Percentiles rank a stretch among this genome's conserved stretches.
Conservation (phyloP, 1,140 invertebrate genomes). For the Hesperophylax magnus region DNA sequence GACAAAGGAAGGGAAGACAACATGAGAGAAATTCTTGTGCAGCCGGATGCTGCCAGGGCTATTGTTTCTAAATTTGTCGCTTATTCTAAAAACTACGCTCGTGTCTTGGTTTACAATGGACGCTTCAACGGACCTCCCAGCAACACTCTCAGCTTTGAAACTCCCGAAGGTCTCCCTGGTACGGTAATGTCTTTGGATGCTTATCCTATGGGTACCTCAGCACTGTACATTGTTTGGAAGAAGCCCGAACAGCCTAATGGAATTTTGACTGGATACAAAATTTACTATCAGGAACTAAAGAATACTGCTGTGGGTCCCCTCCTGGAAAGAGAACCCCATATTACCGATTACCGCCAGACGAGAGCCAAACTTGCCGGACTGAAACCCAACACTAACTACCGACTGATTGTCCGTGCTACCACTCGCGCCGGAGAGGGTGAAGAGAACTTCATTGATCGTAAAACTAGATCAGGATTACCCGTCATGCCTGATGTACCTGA, state of each 20-base stretch:
- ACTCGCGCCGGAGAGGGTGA: constrained; percentile 89
- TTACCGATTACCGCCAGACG: constrained; percentile 82
- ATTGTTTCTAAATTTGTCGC: constrained; percentile 91
- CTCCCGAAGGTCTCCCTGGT: constrained; percentile 94
- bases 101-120: constrained; percentile 92
- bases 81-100: constrained; percentile 90
- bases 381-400: constrained; percentile 89
- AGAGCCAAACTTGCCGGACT: constrained; percentile 89
- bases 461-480: constrained; percentile 74
- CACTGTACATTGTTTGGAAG: constrained; percentile 92
- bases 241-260: constrained; percentile 95
- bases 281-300: constrained; percentile 89
- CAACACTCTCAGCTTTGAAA: constrained; percentile 86
- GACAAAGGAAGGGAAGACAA: constrained; percentile 83
- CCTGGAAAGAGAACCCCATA: constrained; percentile 81
- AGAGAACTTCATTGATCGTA: constrained; percentile 86
- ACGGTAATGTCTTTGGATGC: constrained; percentile 87
- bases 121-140: constrained; percentile 92
- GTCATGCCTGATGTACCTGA: constrained; percentile 81
- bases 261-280: constrained; percentile 91
- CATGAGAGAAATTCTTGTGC: constrained; percentile 85
- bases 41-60: constrained; percentile 78
- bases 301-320: constrained; percentile 78
- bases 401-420: constrained; percentile 86
- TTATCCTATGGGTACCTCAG: constrained; percentile 89